A percentile compares a stretch with the other conserved stretches of the same genome.
Evolutionary conservation across 2,888 invertebrate genomes (phyloP).

Genomic region (Agriopis marginaria): DNA sequence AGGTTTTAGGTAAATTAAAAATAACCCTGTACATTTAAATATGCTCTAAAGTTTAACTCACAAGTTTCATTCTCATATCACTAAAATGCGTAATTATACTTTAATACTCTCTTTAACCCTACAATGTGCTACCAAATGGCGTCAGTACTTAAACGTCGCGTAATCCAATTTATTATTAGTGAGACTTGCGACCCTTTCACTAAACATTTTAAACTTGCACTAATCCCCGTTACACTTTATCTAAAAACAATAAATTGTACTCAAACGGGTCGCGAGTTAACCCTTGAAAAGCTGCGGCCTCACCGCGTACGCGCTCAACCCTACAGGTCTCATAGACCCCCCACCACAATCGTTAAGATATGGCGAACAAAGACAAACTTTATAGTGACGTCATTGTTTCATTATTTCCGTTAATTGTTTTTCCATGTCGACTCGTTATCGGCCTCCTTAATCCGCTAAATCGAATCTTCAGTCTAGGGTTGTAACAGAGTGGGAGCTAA

Average conservation of each 20-base stretch:
- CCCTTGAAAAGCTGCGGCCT: constrained; percentile 70
- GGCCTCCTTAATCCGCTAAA: constrained; percentile 77
- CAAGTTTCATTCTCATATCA: too few species aligned
- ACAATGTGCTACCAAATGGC: constrained; percentile 11
- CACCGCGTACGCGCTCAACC: constrained; percentile 48
- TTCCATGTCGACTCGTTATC: constrained; percentile 80
- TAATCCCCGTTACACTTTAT: constrained; percentile 76
- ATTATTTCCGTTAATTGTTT: constrained; percentile 83
- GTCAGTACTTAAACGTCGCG: constrained; percentile 34
- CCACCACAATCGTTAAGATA: constrained; percentile 78
- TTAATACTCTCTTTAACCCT: constrained; percentile 1
- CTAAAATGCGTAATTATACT: too few species aligned
- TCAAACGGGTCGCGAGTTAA: constrained; percentile 71
- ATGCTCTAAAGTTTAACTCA: too few species aligned
- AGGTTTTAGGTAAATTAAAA: not conserved
- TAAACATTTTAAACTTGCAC: constrained; percentile 60
- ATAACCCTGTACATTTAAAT: not conserved
- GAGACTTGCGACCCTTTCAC: constrained; percentile 45
- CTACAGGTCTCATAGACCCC: constrained; percentile 65
- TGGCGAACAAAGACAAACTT: constrained; percentile 78
- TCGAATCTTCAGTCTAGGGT: constrained; percentile 73
- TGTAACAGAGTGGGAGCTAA: constrained; percentile 35
- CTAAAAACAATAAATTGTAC: constrained; percentile 80
- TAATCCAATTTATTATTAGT: constrained; percentile 41
- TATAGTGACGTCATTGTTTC: constrained; percentile 79